These are phyloP conservation scores for Osmerus mordax DNA, from an alignment of 2,113 vertebrate genomes.

Conservation along the genomic window DNA sequence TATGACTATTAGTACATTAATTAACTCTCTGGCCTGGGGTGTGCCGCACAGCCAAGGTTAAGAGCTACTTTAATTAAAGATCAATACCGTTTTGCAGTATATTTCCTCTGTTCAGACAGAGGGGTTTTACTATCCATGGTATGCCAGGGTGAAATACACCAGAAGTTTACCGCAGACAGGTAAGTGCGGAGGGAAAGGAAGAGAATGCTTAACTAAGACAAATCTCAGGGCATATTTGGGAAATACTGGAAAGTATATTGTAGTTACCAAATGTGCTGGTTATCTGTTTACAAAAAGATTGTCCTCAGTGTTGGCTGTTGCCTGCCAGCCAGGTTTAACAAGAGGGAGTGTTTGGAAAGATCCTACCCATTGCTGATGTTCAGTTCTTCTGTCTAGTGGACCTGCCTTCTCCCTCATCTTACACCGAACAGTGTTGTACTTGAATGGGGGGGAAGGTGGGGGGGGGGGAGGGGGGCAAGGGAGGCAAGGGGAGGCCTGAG, in stretches of 20 bases:
- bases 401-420: constrained; percentile 10
- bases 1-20: constrained; percentile 83
- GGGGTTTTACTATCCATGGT: constrained; percentile 58
- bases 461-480: not conserved
- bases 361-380: too few relatives aligned
- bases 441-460: constrained; percentile 13
- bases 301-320: too few relatives aligned
- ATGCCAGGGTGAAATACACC: constrained; percentile 48
- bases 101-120: constrained; percentile 67
- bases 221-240: too few relatives aligned
- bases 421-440: constrained; percentile 19
- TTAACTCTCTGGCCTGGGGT: constrained; percentile 75
- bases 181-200: not conserved
- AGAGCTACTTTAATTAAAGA: constrained; percentile 83
- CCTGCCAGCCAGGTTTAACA: too few relatives aligned
- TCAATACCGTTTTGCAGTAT: constrained; percentile 76
- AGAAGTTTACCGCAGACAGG: constrained; percentile 34
- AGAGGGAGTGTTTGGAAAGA: too few relatives aligned
- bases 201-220: too few relatives aligned
- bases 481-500: constrained; percentile 4
- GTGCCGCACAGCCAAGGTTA: constrained; percentile 73
- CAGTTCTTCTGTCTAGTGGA: constrained; percentile 31
- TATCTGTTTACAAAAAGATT: too few relatives aligned
- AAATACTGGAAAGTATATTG: too few relatives aligned
- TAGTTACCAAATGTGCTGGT: too few relatives aligned